These are phyloP conservation scores for Porites cylindrica DNA, from an alignment of 92 coral and sea anemone genomes.

Conservation along the genomic window DNA sequence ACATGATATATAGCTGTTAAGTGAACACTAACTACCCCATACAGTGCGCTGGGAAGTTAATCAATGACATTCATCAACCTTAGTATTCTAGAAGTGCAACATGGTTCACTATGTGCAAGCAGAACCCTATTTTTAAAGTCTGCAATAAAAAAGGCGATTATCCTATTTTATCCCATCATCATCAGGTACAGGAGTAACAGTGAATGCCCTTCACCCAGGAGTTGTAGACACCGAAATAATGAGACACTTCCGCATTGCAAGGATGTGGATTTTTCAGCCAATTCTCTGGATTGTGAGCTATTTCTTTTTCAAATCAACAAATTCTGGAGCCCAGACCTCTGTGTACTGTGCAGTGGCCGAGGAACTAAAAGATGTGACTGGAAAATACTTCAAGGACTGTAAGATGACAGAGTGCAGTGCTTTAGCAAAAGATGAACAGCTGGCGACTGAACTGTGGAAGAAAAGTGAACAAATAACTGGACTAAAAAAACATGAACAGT, in stretches of 20 bases:
- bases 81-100: too few relatives aligned
- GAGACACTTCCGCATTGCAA: conserved; percentile 59
- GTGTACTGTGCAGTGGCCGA: conserved; percentile 87
- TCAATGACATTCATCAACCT: too few relatives aligned
- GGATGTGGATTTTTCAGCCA: conserved; percentile 71
- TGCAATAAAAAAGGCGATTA: too few relatives aligned
- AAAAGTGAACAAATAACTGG: conserved; percentile 74
- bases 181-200: conserved; percentile 81
- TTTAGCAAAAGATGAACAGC: conserved; percentile 77
- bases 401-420: conserved; percentile 56
- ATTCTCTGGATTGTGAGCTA: conserved; percentile 68
- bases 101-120: too few relatives aligned
- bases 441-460: conserved; percentile 81
- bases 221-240: conserved; percentile 71
- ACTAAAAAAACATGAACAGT: not conserved
- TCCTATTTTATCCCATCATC: not conserved
- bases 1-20: too few relatives aligned
- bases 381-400: conserved; percentile 76
- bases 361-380: conserved; percentile 74
- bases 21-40: too few relatives aligned
- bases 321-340: conserved; percentile 84
- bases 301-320: conserved; percentile 79
- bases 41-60: too few relatives aligned
- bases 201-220: conserved; percentile 88
- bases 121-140: too few relatives aligned